A percentile compares a stretch with the other conserved stretches of the same genome.
These are phyloP conservation scores for Allobates femoralis DNA, from an alignment of 2,797 vertebrate species.

Conservation along the genomic window DNA sequence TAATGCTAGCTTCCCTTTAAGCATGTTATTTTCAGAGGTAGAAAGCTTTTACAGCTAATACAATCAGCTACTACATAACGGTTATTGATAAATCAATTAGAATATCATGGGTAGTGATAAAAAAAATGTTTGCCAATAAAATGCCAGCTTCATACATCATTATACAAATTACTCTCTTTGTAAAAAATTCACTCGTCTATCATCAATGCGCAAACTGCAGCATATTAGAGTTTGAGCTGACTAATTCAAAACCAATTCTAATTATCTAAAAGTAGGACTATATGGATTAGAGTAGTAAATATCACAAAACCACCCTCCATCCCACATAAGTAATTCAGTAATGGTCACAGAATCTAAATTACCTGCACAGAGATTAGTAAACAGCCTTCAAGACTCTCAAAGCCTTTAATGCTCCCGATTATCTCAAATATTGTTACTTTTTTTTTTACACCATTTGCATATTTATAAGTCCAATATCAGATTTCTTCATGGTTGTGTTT, in stretches of 20 bases:
- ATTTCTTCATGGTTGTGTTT: neutral
- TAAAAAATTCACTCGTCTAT: neutral
- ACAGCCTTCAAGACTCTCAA: conserved; percentile 1
- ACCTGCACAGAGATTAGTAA: conserved; percentile 24
- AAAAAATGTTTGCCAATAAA: neutral
- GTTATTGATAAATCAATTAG: neutral
- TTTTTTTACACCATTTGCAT: conserved; percentile 5
- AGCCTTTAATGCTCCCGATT: conserved; percentile 1
- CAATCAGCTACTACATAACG: neutral
- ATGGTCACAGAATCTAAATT: conserved; percentile 37
- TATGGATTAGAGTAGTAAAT: conserved; percentile 36
- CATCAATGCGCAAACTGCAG: neutral
- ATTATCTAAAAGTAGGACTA: conserved; percentile 35
- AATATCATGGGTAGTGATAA: neutral
- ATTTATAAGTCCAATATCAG: neutral
- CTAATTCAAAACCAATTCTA: conserved; percentile 35
- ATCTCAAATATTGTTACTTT: conserved; percentile 4
- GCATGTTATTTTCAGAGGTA: no score
- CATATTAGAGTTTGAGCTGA: conserved; percentile 9
- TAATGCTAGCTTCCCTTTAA: no score
- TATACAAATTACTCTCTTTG: neutral
- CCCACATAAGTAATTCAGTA: conserved; percentile 34
- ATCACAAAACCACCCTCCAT: neutral
- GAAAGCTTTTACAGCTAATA: no score
- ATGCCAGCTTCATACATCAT: neutral